Conservation (phyloP, 2,888 invertebrate species). For the Caenorhabditis becei region DNA sequence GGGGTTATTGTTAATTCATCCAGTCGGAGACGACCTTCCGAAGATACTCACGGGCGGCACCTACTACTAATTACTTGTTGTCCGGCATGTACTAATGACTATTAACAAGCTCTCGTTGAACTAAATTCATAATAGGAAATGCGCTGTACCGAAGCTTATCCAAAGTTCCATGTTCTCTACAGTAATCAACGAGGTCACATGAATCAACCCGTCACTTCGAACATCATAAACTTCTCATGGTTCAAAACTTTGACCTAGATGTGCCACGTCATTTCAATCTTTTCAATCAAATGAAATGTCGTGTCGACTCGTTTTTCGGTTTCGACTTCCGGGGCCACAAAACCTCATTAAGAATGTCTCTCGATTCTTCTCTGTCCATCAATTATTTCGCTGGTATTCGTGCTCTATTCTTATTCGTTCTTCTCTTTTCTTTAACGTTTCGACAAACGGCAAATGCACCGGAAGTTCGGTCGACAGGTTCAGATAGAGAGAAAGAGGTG, state of each 20-base stretch:
- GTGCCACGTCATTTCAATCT: slow-evolving; percentile 15
- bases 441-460: slow-evolving; percentile 33
- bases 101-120: neutral
- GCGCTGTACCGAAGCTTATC: no score
- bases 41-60: slow-evolving; percentile 7
- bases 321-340: neutral
- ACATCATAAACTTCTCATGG: neutral
- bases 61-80: slow-evolving; percentile 49
- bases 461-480: slow-evolving; percentile 48
- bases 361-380: slow-evolving; percentile 1
- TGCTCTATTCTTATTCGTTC: neutral
- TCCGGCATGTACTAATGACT: slow-evolving; percentile 7
- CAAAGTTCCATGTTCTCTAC: no score
- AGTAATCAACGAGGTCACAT: no score
- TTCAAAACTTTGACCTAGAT: slow-evolving; percentile 13
- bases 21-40: neutral
- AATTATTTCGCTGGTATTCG: slow-evolving; percentile 29
- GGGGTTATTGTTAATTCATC: slow-evolving; percentile 51
- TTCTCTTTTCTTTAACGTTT: slow-evolving; percentile 2
- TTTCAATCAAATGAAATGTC: slow-evolving; percentile 5
- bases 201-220: no score
- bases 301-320: neutral
- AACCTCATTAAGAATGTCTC: slow-evolving; percentile 23
- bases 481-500: neutral
- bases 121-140: neutral